Evolutionary conservation across 1,140 invertebrate genomes (phyloP), one percentile per base, ranked within the genome.

Genomic region (Lordiphosa clarofinis): DNA sequence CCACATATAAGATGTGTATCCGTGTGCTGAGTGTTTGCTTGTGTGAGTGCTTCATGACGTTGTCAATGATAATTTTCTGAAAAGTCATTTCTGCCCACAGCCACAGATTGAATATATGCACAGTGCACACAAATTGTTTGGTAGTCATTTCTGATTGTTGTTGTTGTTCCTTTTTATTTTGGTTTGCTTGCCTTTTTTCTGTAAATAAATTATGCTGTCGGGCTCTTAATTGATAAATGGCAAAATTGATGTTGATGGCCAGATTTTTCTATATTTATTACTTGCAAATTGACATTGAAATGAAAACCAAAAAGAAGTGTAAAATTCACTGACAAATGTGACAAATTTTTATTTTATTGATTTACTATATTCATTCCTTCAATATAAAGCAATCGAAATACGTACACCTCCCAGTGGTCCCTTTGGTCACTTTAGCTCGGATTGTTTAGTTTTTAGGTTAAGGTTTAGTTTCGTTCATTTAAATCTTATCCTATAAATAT

Each of bases 1-100:
- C 61, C 59, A n/a, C 15, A 56, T 50, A 63, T 43, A 56, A 48
- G 57, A 71, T 53, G 19, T 21, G 15, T 40, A 8, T 13, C 11
- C 55, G 57, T 33, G 39, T 52, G 52, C 21, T 68, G 52, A 40
- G 48, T 49, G 38, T 49, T 28, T 48, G 35, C 63, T 66, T 56
- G 46, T 39, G 37, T 53, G 21, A 13, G 36, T 33, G 24, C 46
- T 47, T 40, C 48, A 44, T 42, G 13, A 40, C 48, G 56, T 49
- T 49, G 66, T 61, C 43, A 13, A 69, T 79, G 69, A 63, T 56
- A 68, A 65, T 65, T 49, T 69, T 74, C 66, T 21, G 68, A 50
- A 71, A 81, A 82, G 75, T 60, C 49, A 82, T 82, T 74, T 67
- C 38, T 38, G 39, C 13, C 55, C 48, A 37, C 59, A 53, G 33